Conservation (phyloP, 2,113 vertebrate species). For the Melanotaenia duboulayi region DNA sequence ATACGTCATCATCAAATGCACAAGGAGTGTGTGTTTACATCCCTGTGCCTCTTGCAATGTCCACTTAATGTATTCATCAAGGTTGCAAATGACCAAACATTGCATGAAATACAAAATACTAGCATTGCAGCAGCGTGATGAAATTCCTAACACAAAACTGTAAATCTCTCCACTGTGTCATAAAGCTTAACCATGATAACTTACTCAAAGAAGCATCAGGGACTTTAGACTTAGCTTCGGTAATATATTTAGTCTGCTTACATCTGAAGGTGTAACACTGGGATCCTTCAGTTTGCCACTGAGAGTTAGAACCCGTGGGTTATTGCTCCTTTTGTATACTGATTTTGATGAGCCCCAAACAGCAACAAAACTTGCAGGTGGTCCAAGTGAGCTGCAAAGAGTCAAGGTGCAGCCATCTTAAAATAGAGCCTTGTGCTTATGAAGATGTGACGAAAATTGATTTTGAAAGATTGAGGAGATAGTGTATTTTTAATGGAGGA, state of each 20-base stretch:
- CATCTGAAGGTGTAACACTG: background rate
- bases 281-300: conserved; percentile 21
- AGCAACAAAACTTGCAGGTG: conserved; percentile 36
- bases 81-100: conserved; percentile 13
- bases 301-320: conserved; percentile 13
- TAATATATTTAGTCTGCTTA: conserved; percentile 58
- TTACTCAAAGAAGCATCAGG: conserved; percentile 44
- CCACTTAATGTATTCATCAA: conserved; percentile 39
- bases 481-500: conserved; percentile 48
- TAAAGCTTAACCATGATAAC: conserved; percentile 13
- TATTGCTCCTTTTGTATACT: conserved; percentile 8
- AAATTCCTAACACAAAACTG: conserved; percentile 31
- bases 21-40: background rate
- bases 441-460: conserved; percentile 57
- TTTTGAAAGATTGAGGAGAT: conserved; percentile 55
- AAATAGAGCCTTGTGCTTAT: conserved; percentile 41
- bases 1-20: conserved; percentile 37
- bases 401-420: conserved; percentile 43
- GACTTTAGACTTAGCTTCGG: conserved; percentile 50
- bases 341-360: conserved; percentile 47
- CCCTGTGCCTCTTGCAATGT: conserved; percentile 12
- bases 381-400: conserved; percentile 22
- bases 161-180: conserved; percentile 41
- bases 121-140: conserved; percentile 32
- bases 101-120: conserved; percentile 44